Conservation (phyloP, 2,888 invertebrate genomes). For the Anthrax anthrax region DNA sequence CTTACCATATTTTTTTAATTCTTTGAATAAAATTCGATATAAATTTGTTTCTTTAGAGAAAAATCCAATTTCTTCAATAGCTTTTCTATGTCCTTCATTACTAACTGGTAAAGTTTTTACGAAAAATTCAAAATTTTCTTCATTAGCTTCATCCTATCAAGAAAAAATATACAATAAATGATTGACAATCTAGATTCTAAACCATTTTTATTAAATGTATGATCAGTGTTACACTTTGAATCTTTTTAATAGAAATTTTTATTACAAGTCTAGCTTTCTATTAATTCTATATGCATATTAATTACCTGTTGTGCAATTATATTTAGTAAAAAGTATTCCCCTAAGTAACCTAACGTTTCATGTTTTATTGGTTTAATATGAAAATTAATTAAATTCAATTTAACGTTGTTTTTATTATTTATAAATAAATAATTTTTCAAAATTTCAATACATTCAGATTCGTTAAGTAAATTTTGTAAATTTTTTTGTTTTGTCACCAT, state of each 20-base stretch:
- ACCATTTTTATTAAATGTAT: too few relatives aligned
- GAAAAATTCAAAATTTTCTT: slow-evolving; percentile 16
- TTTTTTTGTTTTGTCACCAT: too few relatives aligned
- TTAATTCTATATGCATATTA: too few relatives aligned
- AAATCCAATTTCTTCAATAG: slow-evolving; percentile 23
- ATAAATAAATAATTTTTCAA: slow-evolving; percentile 18
- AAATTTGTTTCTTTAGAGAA: slow-evolving; percentile 17
- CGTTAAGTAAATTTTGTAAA: slow-evolving; percentile 3
- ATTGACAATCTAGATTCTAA: too few relatives aligned
- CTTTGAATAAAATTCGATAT: slow-evolving; percentile 2
- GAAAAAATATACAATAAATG: too few relatives aligned
- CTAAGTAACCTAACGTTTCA: slow-evolving; percentile 26
- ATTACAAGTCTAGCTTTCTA: too few relatives aligned
- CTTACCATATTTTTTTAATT: slow-evolving; percentile 3
- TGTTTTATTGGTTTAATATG: slow-evolving; percentile 15
- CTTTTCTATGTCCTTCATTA: slow-evolving; percentile 19
- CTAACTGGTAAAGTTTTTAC: slow-evolving; percentile 22
- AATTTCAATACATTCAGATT: slow-evolving; percentile 19
- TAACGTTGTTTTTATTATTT: slow-evolving; percentile 8
- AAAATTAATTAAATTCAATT: slow-evolving; percentile 12
- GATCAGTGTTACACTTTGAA: too few relatives aligned
- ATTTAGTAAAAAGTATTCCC: slow-evolving; percentile 24
- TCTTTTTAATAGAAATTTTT: too few relatives aligned
- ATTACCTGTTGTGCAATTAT: slow-evolving; percentile 9
- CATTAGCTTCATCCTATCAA: too few relatives aligned